Evolutionary conservation across 2,797 vertebrate genomes (phyloP), one percentile per base, ranked within the genome.

Genomic region (Onychomys arenicola): DNA sequence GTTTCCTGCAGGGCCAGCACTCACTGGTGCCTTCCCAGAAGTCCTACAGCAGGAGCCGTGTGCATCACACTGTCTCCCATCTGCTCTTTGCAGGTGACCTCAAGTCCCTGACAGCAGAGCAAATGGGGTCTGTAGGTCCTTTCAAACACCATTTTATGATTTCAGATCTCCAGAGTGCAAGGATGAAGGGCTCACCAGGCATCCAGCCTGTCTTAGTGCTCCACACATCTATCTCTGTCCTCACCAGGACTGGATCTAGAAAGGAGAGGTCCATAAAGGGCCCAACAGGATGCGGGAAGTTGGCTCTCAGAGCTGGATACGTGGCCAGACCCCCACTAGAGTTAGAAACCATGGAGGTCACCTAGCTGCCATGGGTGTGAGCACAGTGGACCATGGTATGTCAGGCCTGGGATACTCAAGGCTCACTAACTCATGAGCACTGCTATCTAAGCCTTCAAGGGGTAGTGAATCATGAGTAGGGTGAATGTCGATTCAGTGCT

Each of bases 401-500:
- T 49, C 10, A 55, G 34, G 52, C 21, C 0, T 23, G 0, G 34
- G 21, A 10, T 2, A 21, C 1, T 2, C 17, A 25, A 3, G 5
- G 12, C 75, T 67, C 5, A 14, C 25, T 12, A 17, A 63, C 71
- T 43, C 40, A 37, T 2, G 12, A 23, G 57, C 16, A 4, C 19
- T 23, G 2, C 17, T 2, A 0, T 3, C 76, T 3, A 3, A 2
- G 46, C 3, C 0, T n/a, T 46, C 32, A 6, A 0, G 0, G 0
- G 57, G 8, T 0, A 5, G 3, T 6, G 12, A 34, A 8, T 0
- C 16, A 6, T 52, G 4, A 10, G 27, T 49, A 34, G 19, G 63
- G 0, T 9, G 19, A 90, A 59, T 49, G 3, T 19, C 21, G 46
- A 34, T 34, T 4, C 3, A 2, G 9, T 43, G 8, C n/a, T 11